Base-by-base conservation (phyloP, 1,140 invertebrate genomes). In the Stegodyphus dumicola region DNA sequence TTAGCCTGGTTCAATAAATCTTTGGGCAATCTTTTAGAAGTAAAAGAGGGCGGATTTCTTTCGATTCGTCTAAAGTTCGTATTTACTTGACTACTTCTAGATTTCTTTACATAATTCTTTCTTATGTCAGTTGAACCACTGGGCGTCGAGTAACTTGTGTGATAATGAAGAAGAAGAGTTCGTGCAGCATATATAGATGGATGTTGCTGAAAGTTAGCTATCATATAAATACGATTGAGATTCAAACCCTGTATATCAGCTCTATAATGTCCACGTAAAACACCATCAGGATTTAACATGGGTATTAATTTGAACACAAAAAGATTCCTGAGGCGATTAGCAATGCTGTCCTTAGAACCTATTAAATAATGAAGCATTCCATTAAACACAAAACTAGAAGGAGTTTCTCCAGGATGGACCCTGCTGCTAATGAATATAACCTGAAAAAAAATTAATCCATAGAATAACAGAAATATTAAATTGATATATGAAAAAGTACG, bases 261-360 rank as follows among this genome's bases (percentile, higher is more conserved):
- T 60, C 96, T 91, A 90, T 98, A 98, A 90, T 97, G 95, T 4
- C 96, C 96, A 65, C 93, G 91, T n/a, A 93, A 93, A 1, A 98
- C 96, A 9, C 97, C 96, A 90, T 98, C 97, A 2, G 97, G 96
- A 91, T 98, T 98, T 73, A 98, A 91, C 92, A 97, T 95, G 1
- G 97, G 97, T 84, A 98, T 95, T 87, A 98, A 90, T 91, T 98
- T 98, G 91, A 98, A 98, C 71, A 98, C 95, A 91, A 97, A 98
- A 89, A 95, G 89, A 88, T 94, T 93, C 56, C 96, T 92, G 9
- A 98, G 91, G 87, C 92, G 91, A 78, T 93, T 90, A 52, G 96
- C 96, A 88, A 90, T 93, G 48, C 90, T 89, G 89, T 97, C 95
- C 73, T 94, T 93, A 52, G 93, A 92, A 84, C 93, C 93, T 6